Base-by-base conservation (phyloP, 1,140 invertebrate species). In the Meloidogyne floridensis region DNA sequence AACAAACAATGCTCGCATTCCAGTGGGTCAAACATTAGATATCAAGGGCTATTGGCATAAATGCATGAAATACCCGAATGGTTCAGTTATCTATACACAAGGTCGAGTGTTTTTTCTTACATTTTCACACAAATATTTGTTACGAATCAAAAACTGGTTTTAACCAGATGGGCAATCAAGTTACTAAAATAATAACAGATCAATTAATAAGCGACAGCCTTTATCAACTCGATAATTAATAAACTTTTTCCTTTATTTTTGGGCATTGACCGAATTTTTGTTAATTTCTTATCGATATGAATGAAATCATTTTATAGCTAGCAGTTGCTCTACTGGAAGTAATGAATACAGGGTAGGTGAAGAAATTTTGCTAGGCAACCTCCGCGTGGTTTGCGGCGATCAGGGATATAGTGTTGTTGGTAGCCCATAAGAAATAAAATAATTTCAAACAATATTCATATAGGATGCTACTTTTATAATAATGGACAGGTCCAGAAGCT, bases 301-400 rank as follows among this genome's bases (percentile, higher is more conserved):
- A 47, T 2, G n/a, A 54, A 32, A 20, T 13, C 10, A 20, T 51
- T 43, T 56, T 84, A 32, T 51, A 85, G 85, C 82, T 70, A 72
- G 56, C 18, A 71, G 78, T n/a, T 86, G 85, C 53, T 56, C 65
- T 18, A 56, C 82, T 42, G 80, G 73, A 6, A 82, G 78, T 2
- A 88, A 87, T 65, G 85, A 89, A 59, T 86, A 84, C 69, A 85
- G 83, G 20, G 78, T 87, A 3, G 86, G 87, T 11, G 86, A 87
- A 42, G 87, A 87, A 81, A 71, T 86, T 43, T 42, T 70, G 9
- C 79, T 84, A 51, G 85, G 78, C 5, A 81, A 80, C 75, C 56
- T 87, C 47, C 85, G 87, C 13, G 65, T 87, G 75, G 74, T 77
- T n/a, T 87, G 86, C 47, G 72, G 73, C 8, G 82, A 87, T 54